A percentile compares a stretch with the other conserved stretches of the same genome.
phyloP scores from a whole-genome alignment of 1,140 invertebrate genomes.

The Drosophila tsacasi region DNA sequence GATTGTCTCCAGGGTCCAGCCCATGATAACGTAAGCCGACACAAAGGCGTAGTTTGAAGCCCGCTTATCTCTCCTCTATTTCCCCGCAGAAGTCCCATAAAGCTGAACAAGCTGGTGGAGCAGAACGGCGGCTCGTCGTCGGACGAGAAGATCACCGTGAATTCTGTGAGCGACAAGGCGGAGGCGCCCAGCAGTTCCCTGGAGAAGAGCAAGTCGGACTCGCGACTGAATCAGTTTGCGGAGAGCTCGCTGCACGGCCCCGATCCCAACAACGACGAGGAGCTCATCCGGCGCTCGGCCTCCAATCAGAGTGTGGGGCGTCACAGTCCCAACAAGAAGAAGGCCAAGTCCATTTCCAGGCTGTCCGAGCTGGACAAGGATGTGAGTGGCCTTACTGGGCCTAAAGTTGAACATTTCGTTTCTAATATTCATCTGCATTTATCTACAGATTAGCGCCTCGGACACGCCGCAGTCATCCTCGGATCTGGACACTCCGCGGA shows the following conservation, averaged over 20 bases:
- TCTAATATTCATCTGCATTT: neutral
- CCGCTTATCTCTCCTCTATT: constrained; percentile 16
- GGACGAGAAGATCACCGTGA: constrained; percentile 48
- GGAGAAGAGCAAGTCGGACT: constrained; percentile 89
- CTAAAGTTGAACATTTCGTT: neutral
- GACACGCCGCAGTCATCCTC: constrained; percentile 81
- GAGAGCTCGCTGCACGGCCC: constrained; percentile 58
- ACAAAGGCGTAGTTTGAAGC: constrained; percentile 12
- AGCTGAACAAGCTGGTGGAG: constrained; percentile 65
- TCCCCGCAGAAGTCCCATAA: constrained; percentile 76
- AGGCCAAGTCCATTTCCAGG: constrained; percentile 86
- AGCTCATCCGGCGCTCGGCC: constrained; percentile 85
- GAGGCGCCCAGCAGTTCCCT: constrained; percentile 75
- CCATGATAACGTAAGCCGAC: constrained; percentile 85
- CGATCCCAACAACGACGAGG: constrained; percentile 85
- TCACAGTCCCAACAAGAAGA: constrained; percentile 86
- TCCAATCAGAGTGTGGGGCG: constrained; percentile 86
- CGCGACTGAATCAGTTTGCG: constrained; percentile 87
- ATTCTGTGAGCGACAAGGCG: constrained; percentile 20
- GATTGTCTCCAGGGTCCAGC: constrained; percentile 92
- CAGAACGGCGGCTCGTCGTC: constrained; percentile 40
- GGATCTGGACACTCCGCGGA: constrained; percentile 77
- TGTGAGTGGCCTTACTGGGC: constrained; percentile 42
- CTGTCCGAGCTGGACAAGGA: constrained; percentile 86
- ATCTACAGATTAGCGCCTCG: constrained; percentile 68